Evolutionary conservation across 1,140 invertebrate genomes (phyloP), one percentile per base, ranked within the genome.

Genomic region (Orius insidiosus): DNA sequence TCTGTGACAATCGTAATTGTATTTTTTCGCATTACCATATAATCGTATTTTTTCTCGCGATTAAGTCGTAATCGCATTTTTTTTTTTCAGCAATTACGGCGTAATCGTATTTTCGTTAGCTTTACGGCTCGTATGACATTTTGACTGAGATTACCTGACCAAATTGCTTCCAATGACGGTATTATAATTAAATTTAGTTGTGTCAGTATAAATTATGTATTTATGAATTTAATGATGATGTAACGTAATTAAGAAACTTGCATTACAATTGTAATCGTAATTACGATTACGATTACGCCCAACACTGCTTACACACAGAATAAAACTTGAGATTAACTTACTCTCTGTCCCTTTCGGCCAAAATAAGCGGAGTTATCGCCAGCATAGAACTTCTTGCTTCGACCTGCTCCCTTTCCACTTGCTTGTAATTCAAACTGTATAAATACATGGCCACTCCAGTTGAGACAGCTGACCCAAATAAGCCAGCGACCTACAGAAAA

Each of bases 361-460:
- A 45, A 37, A 90, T 54, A 51, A 90, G 56, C 1, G 87, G 83
- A 45, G 70, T 65, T 14, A 90, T 61, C 0, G 80, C 85, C 62
- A 82, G 68, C 50, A 70, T 66, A 1, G 76, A 72, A 47, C 83
- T 83, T 24, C 74, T 68, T 64, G 75, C 71, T 66, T 92, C 87
- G 43, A 85, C 65, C 41, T 74, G 62, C 42, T 75, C 59, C 41
- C 61, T 66, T 15, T 63, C 58, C 0, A 72, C 59, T 49, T 63
- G 58, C 55, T 69, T 70, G 47, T 59, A 60, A 44, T 61, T 72
- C 24, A 75, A 52, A 45, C 63, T 64, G 50, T 74, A 80, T n/a
- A 78, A 49, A 49, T 71, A 77, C 11, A 67, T 50, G 1, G 66
- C 66, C 11, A 60, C 65, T 8, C 67, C 58, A 13, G 76, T 77